Evolutionary conservation across 2,797 vertebrate genomes (phyloP), one percentile per base, ranked within the genome.

Genomic region (Malurus splendens): DNA sequence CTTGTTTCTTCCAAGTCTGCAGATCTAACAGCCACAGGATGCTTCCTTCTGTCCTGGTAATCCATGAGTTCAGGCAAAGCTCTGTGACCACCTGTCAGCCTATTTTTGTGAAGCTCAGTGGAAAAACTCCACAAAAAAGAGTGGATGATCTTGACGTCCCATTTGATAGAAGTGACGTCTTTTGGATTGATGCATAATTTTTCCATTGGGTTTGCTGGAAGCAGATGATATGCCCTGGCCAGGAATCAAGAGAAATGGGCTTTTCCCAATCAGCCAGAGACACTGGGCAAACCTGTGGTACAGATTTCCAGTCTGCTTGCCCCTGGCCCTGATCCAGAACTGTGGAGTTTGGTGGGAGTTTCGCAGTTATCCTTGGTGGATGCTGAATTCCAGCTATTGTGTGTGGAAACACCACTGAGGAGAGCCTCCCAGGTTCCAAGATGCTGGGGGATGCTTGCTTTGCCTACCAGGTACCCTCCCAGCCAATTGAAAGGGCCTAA

Each of bases 1-100:
- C 38, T 66, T 82, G 7, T 67, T 55, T 62, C 19, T 89, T 89
- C 71, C 77, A 73, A 28, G 60, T 54, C 74, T 83, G 77, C 56
- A 86, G 64, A 68, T 78, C 59, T 66, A 68, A 68, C 57, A 83
- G 59, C 45, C 27, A 64, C 45, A 48, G 82, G 68, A 68, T 66
- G 39, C 86, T 86, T 91, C 83, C 87, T 94, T 89, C 89, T 84
- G 83, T 60, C 32, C 50, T 27, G 28, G 50, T 92, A 94, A 89
- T 79, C 80, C 64, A 54, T 0, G 20, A 76, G 33, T 87, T 86
- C 80, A 83, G 74, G 48, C 71, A 89, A 83, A 82, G 77, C 52
- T 89, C 82, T 76, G 77, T 2, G 6, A 62, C 92, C 80, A 91
- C 95, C 92, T 94, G 90, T 93, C 92, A 92, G 48, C 27, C 50